Base-by-base conservation (phyloP, 2,113 vertebrate species). In the Calypte anna region DNA sequence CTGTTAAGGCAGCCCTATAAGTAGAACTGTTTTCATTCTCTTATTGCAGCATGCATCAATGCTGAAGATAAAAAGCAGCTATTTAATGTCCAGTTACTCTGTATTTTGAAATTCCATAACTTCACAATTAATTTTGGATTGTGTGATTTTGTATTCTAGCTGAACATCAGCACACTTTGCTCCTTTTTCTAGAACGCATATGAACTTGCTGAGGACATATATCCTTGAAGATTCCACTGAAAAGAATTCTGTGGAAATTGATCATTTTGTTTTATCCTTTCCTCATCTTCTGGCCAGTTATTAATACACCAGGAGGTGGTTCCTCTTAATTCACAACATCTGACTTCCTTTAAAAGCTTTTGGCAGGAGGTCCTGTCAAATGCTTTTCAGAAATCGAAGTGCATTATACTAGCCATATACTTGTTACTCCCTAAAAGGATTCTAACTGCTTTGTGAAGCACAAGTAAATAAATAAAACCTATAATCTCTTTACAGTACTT, bases 361-460 rank as follows among this genome's bases (percentile, higher is more conserved):
- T 95, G 79, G 90, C 94, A 95, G 67, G 44, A 96, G 82, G 43
- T 74, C 72, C 77, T n/a, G 13, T 67, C 88, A 83, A 90, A 90
- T n/a, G 55, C 86, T 93, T 93, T 91, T 93, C 91, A 91, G 77
- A 96, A 96, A 96, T 90, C 48, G 14, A 96, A 92, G 61, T 94
- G 48, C 88, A 90, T 96, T 94, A 91, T 23, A 74, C 13, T 68
- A 70, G 25, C 53, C 38, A 74, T 40, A 51, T 10, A 80, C 28
- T 82, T 74, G n/a, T 12, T 44, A 10, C 19, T 22, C 12, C 6
- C 4, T 43, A n/a, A 61, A 73, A 90, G 54, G 90, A 58, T 20
- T 72, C 17, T 12, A 82, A 80, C 33, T 63, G 48, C 82, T 93
- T 83, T 80, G 33, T 31, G 38, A 87, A 82, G 54, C 6, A 69